Evolutionary conservation across 35 echinoderm and acorn worm species (phyloP).

Genomic region (Holothuria glaberrima): DNA sequence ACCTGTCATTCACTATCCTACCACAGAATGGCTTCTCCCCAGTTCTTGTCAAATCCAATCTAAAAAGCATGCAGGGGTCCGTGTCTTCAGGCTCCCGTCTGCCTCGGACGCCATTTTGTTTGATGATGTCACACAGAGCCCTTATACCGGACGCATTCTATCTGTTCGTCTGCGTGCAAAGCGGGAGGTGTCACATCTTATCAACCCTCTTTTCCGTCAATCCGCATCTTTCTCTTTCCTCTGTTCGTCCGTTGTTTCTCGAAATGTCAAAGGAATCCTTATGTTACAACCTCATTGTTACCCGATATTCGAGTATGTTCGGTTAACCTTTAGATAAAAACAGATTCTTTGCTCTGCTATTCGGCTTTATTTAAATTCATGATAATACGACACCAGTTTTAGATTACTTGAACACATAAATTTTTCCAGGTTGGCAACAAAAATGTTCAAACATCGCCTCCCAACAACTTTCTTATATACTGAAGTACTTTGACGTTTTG

Average conservation of each 20-base stretch:
- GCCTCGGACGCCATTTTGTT: constrained; percentile 62
- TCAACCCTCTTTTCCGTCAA: constrained; percentile 28
- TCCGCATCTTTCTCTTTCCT: neutral
- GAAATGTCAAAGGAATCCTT: constrained; percentile 51
- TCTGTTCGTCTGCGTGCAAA: constrained; percentile 36
- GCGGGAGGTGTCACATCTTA: constrained; percentile 44
- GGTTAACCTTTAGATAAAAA: neutral
- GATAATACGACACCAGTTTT: constrained; percentile 23
- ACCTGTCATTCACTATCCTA: constrained; percentile 54
- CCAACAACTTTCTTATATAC: too few relatives aligned
- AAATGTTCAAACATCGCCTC: too few relatives aligned
- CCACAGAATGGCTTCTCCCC: constrained; percentile 48
- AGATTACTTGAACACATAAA: neutral
- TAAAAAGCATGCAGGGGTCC: constrained; percentile 25
- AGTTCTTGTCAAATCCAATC: constrained; percentile 52
- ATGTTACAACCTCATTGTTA: constrained; percentile 43
- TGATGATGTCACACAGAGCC: constrained; percentile 45
- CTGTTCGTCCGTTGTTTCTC: neutral
- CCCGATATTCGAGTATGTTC: constrained; percentile 18
- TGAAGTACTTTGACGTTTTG: too few relatives aligned
- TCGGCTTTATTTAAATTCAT: neutral
- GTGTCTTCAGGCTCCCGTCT: constrained; percentile 57
- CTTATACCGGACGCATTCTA: constrained; percentile 43
- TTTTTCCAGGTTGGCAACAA: too few relatives aligned
- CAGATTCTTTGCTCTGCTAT: neutral